A percentile compares a stretch with the other conserved stretches of the same genome.
phyloP scores from a whole-genome alignment of 2,888 invertebrate genomes.

The Homarus gammarus region DNA sequence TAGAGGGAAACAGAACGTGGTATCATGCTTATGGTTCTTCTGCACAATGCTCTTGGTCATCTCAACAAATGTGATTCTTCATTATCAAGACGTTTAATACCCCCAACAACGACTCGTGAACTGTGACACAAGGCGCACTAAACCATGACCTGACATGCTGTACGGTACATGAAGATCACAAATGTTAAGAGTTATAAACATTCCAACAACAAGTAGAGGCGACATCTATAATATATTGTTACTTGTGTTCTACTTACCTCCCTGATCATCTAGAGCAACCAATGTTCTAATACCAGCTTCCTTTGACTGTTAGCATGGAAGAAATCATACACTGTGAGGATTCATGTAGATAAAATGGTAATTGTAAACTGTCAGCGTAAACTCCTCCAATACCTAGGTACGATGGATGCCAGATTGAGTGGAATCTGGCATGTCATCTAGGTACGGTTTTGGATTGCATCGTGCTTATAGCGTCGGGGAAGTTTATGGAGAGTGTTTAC shows the following conservation, averaged over 20 bases:
- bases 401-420: too few species aligned
- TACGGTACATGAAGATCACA: neutral
- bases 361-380: too few species aligned
- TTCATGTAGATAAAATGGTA: too few species aligned
- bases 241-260: constrained; percentile 93
- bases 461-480: too few species aligned
- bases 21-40: neutral
- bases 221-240: neutral
- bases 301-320: constrained; percentile 88
- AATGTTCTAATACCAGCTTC: constrained; percentile 99
- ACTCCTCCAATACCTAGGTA: too few species aligned
- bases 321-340: constrained; percentile 10
- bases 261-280: constrained; percentile 99
- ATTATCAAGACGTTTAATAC: neutral
- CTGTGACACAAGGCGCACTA: too few species aligned
- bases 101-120: too few species aligned
- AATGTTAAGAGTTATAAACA: neutral
- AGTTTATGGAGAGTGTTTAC: too few species aligned
- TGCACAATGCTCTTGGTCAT: neutral
- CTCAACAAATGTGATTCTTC: neutral
- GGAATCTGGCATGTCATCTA: too few species aligned
- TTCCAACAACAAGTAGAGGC: neutral
- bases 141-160: too few species aligned
- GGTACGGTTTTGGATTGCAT: too few species aligned
- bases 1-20: neutral